A percentile compares a stretch with the other conserved stretches of the same genome.
Evolutionary conservation across 2,113 vertebrate genomes (phyloP).

Genomic region (Hippolais icterina): DNA sequence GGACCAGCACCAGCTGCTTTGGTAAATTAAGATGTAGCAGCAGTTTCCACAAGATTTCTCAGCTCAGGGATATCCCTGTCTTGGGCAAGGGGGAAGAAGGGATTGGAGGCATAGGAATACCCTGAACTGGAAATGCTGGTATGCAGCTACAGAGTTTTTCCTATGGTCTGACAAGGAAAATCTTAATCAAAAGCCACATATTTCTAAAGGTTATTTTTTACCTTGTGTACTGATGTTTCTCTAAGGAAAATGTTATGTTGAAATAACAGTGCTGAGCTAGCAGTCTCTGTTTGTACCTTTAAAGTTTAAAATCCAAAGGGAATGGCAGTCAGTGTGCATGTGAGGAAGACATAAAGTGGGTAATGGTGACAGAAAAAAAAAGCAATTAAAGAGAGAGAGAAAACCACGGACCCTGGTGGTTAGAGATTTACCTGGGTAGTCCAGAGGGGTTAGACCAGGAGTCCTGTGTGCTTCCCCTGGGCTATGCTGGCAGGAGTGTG

Average conservation of each 20-base stretch:
- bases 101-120: background rate
- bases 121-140: background rate
- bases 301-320: background rate
- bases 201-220: background rate
- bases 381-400: background rate
- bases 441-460: background rate
- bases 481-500: background rate
- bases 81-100: background rate
- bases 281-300: background rate
- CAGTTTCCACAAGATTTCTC: background rate
- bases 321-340: background rate
- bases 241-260: background rate
- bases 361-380: fast-evolving
- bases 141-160: background rate
- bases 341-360: background rate
- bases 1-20: background rate
- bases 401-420: background rate
- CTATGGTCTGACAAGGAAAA: background rate
- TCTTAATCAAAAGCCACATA: background rate
- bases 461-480: background rate
- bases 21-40: background rate
- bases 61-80: background rate
- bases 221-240: background rate
- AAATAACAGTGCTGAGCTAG: background rate
- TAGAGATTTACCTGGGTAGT: background rate